These are phyloP conservation scores for Drosophila navojoa DNA, from an alignment of 1,140 invertebrate genomes.

Conservation along the genomic window DNA sequence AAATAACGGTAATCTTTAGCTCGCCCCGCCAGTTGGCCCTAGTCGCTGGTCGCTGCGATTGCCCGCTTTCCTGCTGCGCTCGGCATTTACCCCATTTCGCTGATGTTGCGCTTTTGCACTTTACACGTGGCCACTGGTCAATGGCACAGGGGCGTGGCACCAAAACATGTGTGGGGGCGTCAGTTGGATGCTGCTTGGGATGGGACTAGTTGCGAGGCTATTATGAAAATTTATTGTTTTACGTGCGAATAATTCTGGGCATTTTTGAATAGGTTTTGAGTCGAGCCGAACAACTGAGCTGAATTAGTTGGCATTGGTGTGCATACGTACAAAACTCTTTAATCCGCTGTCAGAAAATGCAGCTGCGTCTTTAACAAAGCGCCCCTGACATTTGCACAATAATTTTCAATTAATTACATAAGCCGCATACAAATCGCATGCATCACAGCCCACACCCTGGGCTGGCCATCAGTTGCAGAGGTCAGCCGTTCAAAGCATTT, in stretches of 20 bases:
- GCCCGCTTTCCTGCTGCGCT: slow-evolving; percentile 16
- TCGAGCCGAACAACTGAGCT: slow-evolving; percentile 4
- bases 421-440: slow-evolving; percentile 16
- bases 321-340: background rate
- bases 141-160: slow-evolving; percentile 4
- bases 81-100: slow-evolving; percentile 49
- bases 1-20: slow-evolving; percentile 73
- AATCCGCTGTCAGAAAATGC: slow-evolving; percentile 6
- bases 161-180: slow-evolving; percentile 30
- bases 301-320: slow-evolving; percentile 6
- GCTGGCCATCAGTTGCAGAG: slow-evolving; percentile 25
- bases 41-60: slow-evolving; percentile 13
- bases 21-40: slow-evolving; percentile 26
- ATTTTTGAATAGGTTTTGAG: slow-evolving; percentile 40
- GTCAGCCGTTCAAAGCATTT: slow-evolving; percentile 12
- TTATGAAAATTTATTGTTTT: slow-evolving; percentile 79
- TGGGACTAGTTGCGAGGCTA: slow-evolving; percentile 32
- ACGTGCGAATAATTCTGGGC: slow-evolving; percentile 60
- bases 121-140: slow-evolving; percentile 57
- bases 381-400: slow-evolving; percentile 40
- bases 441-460: background rate
- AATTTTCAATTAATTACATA: slow-evolving; percentile 48
- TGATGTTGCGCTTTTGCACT: slow-evolving; percentile 72
- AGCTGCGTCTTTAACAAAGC: slow-evolving; percentile 30
- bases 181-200: background rate